A percentile compares a stretch with the other conserved stretches of the same genome.
Evolutionary conservation across 2,113 vertebrate genomes (phyloP).

Genomic region (Xiphias gladius): DNA sequence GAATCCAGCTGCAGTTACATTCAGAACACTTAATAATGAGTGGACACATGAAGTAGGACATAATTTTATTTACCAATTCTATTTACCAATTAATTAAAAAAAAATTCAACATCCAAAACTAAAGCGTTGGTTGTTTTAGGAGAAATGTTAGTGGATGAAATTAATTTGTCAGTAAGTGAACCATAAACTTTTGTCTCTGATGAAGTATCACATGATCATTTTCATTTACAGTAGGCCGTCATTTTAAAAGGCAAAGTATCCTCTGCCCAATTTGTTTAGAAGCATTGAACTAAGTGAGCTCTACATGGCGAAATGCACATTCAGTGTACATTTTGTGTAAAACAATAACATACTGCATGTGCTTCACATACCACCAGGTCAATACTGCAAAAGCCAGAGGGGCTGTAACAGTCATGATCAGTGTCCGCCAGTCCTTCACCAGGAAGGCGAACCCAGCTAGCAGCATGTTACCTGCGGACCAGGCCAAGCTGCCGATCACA

Average conservation of each 20-base stretch:
- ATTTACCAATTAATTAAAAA: background rate
- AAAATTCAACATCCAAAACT: background rate
- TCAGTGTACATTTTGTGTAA: too few species aligned
- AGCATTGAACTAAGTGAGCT: too few species aligned
- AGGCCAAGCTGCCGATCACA: conserved; percentile 76
- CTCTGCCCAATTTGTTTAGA: too few species aligned
- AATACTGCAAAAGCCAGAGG: conserved; percentile 72
- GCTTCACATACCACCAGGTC: conserved; percentile 80
- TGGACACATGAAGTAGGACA: background rate
- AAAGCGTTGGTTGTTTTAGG: too few species aligned
- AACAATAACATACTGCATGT: background rate
- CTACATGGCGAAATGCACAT: too few species aligned
- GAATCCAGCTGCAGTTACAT: conserved; percentile 86
- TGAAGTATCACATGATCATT: too few species aligned
- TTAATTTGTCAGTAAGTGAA: too few species aligned
- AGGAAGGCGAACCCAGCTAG: conserved; percentile 75
- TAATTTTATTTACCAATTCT: background rate
- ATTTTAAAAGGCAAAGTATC: too few species aligned
- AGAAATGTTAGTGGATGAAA: too few species aligned
- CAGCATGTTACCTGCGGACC: conserved; percentile 79
- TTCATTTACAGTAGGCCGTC: too few species aligned
- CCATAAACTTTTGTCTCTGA: too few species aligned
- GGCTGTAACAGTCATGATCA: conserved; percentile 73
- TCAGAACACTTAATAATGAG: background rate
- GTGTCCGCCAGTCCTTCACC: conserved; percentile 76